Evolutionary conservation across 30 jellyfish, hydroid and myxozoan genomes (phyloP).

Genomic region (Rhopilema esculentum): DNA sequence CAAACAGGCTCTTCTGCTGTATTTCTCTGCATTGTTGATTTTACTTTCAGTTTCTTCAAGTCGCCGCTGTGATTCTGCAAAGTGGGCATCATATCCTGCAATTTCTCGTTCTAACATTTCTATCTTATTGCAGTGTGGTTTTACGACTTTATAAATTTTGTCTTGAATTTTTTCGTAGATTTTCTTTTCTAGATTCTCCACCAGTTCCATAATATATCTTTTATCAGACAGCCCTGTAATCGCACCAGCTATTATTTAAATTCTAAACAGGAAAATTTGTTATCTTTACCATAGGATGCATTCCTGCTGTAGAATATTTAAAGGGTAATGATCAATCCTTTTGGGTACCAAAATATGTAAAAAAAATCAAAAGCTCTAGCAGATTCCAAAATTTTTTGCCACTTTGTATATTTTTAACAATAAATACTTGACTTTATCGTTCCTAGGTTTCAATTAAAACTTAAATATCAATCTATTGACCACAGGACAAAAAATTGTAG

Average conservation of each 20-base stretch:
- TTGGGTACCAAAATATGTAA: too few species aligned
- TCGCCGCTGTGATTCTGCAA: slow-evolving; percentile 36
- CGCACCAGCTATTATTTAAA: slow-evolving; percentile 48
- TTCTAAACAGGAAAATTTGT: too few species aligned
- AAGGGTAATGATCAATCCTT: too few species aligned
- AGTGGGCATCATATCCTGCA: slow-evolving; percentile 46
- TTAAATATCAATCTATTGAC: too few species aligned
- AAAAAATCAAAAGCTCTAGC: too few species aligned
- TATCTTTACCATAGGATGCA: too few species aligned
- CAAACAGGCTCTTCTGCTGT: slow-evolving; percentile 38
- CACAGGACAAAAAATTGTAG: too few species aligned
- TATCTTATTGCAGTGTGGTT: slow-evolving; percentile 44
- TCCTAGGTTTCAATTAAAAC: too few species aligned
- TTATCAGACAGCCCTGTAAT: slow-evolving; percentile 46
- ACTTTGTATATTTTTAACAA: too few species aligned
- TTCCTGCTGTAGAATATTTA: too few species aligned
- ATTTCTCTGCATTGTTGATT: slow-evolving; percentile 29
- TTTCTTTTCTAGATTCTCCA: slow-evolving; percentile 47
- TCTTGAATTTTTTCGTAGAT: slow-evolving; percentile 28
- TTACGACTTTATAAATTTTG: slow-evolving; percentile 31
- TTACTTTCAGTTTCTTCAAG: slow-evolving; percentile 25
- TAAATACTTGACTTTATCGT: too few species aligned
- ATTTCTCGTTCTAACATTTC: slow-evolving; percentile 37
- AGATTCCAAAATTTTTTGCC: too few species aligned
- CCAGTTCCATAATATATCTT: slow-evolving; percentile 22